Evolutionary conservation across 2,113 vertebrate genomes (phyloP).

Genomic region (Podarcis cretensis): DNA sequence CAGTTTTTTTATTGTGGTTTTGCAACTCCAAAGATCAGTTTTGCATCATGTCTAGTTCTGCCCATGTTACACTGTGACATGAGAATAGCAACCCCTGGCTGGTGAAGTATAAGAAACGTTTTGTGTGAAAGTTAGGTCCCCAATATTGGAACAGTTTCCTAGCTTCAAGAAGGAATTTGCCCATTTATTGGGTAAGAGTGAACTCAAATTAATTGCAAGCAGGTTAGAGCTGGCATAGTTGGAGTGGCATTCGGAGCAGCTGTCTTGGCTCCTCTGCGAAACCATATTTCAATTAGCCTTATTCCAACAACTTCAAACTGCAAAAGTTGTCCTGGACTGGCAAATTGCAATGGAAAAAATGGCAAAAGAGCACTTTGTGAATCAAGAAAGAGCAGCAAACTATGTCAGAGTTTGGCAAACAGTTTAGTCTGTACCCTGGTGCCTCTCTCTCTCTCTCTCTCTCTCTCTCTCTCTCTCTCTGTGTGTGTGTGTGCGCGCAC

Average conservation of each 20-base stretch:
- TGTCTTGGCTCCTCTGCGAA: neutral
- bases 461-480: neutral
- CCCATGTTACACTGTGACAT: conserved; percentile 44
- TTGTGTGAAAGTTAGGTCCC: conserved; percentile 7
- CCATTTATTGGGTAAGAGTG: neutral
- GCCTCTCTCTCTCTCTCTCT: no score
- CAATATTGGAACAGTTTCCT: neutral
- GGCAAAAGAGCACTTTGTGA: conserved; percentile 3
- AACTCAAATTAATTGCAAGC: neutral
- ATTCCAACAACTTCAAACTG: conserved; percentile 30
- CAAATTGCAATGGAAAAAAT: conserved; percentile 19
- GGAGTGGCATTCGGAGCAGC: neutral
- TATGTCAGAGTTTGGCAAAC: conserved; percentile 46
- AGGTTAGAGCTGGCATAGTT: neutral
- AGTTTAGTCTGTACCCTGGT: conserved; percentile 32
- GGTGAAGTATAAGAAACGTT: neutral
- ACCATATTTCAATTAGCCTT: neutral
- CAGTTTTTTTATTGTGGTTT: neutral
- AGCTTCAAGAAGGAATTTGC: neutral
- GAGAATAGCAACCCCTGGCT: conserved; percentile 21
- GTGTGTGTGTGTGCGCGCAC: conserved; percentile 4
- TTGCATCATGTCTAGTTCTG: neutral
- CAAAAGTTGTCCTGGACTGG: conserved; percentile 41
- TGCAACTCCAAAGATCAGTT: neutral
- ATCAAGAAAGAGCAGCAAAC: neutral